Conservation (phyloP, 1,140 invertebrate genomes). For the Drosophila busckii region DNA sequence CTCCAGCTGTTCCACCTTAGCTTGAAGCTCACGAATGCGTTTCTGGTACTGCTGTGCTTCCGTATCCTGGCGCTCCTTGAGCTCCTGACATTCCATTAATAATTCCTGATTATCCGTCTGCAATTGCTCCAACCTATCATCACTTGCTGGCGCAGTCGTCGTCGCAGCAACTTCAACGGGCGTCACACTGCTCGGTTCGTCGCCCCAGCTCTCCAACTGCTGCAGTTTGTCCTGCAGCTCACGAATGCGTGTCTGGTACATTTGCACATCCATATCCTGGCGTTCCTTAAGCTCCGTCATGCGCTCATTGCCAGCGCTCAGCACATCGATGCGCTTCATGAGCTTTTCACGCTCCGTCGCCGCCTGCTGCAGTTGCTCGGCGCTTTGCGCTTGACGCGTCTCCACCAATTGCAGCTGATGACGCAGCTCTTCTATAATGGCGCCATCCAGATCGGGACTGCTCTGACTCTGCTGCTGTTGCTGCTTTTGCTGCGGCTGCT, state of each 20-base stretch:
- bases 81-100: slow-evolving; percentile 55
- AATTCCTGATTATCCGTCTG: slow-evolving; percentile 80
- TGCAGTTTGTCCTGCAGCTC: slow-evolving; percentile 83
- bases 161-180: not conserved
- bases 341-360: slow-evolving; percentile 84
- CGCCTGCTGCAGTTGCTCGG: slow-evolving; percentile 81
- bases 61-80: too few relatives aligned
- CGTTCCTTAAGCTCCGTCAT: slow-evolving; percentile 89
- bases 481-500: slow-evolving; percentile 70
- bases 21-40: not conserved
- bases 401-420: slow-evolving; percentile 84
- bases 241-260: slow-evolving; percentile 85
- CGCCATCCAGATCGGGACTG: slow-evolving; percentile 83
- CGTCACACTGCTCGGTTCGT: too few relatives aligned
- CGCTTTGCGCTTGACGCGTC: slow-evolving; percentile 82
- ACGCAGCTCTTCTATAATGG: slow-evolving; percentile 88
- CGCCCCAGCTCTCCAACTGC: slow-evolving; percentile 82
- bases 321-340: slow-evolving; percentile 85
- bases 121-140: slow-evolving; percentile 79
- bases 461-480: slow-evolving; percentile 1
- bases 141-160: slow-evolving; percentile 78
- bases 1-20: too few relatives aligned
- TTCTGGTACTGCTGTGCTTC: slow-evolving; percentile 1
- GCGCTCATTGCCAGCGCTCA: slow-evolving; percentile 88
- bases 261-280: slow-evolving; percentile 85